Evolutionary conservation across 1,140 invertebrate species (phyloP), one percentile per base, ranked within the genome.

Genomic region (Adelges cooleyi): DNA sequence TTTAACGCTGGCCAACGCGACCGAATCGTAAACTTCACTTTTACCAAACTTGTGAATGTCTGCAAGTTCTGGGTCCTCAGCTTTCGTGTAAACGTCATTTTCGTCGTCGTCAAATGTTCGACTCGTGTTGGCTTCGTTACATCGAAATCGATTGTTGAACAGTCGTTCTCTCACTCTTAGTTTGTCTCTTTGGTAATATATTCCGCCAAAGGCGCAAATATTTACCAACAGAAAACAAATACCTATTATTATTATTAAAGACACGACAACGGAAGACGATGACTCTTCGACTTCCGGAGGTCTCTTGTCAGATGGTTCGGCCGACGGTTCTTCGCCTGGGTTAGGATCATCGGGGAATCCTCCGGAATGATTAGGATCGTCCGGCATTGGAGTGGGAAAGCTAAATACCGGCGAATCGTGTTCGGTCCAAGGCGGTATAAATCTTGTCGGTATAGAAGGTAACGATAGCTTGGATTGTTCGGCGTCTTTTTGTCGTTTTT

Each of bases 161-260:
- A 68, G 36, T 15, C 68, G 76, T 59, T 80, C 78, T 67, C 81
- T 76, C 29, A 74, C 71, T 70, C 77, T 77, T 42, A 81, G 71
- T 72, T 80, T 81, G 67, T 82, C 79, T 68, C 84, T 82, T 72
- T 86, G 87, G 67, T 85, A 85, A 72, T 87, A 90, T n/a, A 92
- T 77, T 42, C 83, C 82, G 4, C 82, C 77, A 69, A 89, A 89
- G 9, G 86, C 81, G 29, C 84, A 81, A 2, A 92, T 73, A 74
- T 95, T 95, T 13, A 92, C 76, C n/a, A 89, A 75, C 1, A 95
- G 76, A 71, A 95, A 88, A 22, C 86, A 75, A 38, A 88, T 78
- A 17, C 85, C 87, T 22, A 93, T 80, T 0, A 85, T 83, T 13
- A 92, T 84, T 46, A 90, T 46, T 1, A 81, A 48, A 92, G 77